Evolutionary conservation across 2,888 invertebrate species (phyloP).

Genomic region (Drepanosiphum platanoidis): DNA sequence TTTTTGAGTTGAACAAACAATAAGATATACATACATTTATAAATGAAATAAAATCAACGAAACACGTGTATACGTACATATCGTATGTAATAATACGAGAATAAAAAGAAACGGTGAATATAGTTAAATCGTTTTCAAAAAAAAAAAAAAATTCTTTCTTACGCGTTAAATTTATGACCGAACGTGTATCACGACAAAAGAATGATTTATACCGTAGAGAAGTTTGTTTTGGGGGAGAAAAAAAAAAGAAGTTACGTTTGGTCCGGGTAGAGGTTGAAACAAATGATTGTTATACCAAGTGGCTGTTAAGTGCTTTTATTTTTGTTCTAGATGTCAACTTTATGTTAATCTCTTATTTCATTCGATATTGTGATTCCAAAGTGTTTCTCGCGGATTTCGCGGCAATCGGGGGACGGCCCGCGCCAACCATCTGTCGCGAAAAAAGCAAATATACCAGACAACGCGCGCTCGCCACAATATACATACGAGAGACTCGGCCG

Average conservation of each 20-base stretch:
- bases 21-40: background rate
- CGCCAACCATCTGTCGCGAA: background rate
- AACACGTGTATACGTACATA: conserved; percentile 34
- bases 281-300: conserved; percentile 4
- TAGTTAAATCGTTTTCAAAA: conserved; percentile 9
- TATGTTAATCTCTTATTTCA: background rate
- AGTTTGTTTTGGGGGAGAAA: background rate
- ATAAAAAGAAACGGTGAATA: background rate
- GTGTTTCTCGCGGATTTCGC: background rate
- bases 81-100: background rate
- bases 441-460: too few species aligned
- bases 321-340: background rate
- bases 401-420: background rate
- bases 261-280: background rate
- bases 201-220: conserved; percentile 9
- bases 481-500: too few species aligned
- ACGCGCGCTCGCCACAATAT: too few species aligned
- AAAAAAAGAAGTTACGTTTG: conserved; percentile 20
- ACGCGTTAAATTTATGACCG: background rate
- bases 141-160: background rate
- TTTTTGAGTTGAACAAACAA: conserved; percentile 13
- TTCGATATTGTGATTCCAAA: background rate
- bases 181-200: background rate
- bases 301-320: background rate
- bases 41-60: conserved; percentile 24